Base-by-base conservation (phyloP, 1,140 invertebrate species). In the Cyclina sinensis region DNA sequence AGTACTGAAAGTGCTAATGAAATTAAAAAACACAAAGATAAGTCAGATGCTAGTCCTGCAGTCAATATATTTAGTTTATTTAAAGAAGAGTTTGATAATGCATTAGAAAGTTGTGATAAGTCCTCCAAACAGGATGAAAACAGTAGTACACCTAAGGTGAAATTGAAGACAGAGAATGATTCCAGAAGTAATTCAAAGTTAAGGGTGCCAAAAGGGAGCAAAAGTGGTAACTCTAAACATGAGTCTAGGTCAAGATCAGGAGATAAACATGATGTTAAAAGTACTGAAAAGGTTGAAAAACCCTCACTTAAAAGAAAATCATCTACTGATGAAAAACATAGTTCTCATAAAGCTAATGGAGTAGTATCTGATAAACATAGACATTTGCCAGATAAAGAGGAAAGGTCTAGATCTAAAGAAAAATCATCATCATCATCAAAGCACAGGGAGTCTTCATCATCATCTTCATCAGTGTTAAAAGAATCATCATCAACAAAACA, bases 41-140 rank as follows among this genome's bases (percentile, higher is more conserved):
- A 39, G 18, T 35, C 57, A 82, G 81, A 54, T 24, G 48, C 24
- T 21, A 30, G 24, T 39, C 30, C 68, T 76, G 73, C 57, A 57
- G 62, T 32, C 21, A 89, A 89, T 54, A 89, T 84, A 18, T 87
- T 87, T 48, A 87, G 76, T 80, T 35, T 87, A 39, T 87, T 87
- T 48, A 78, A 87, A 70, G 54, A 79, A 14, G 85, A 87, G 62
- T 87, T 87, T 87, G 85, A 87, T 46, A 80, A 30, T 78, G 85
- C n/a, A 9, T 51, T 87, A 43, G 85, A 87, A 68, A 54, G 12
- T 32, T 84, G 73, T 80, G 62, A 27, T 51, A 68, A 39, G 27
- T 18, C 43, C 21, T 70, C 46, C n/a, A 24, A 2, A 62, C 30
- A 59, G 21, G 54, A 86, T 46, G 39, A 74, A 16, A 70, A 4